These are phyloP conservation scores for Parambassis ranga DNA, from an alignment of 2,797 vertebrate genomes.

Conservation along the genomic window DNA sequence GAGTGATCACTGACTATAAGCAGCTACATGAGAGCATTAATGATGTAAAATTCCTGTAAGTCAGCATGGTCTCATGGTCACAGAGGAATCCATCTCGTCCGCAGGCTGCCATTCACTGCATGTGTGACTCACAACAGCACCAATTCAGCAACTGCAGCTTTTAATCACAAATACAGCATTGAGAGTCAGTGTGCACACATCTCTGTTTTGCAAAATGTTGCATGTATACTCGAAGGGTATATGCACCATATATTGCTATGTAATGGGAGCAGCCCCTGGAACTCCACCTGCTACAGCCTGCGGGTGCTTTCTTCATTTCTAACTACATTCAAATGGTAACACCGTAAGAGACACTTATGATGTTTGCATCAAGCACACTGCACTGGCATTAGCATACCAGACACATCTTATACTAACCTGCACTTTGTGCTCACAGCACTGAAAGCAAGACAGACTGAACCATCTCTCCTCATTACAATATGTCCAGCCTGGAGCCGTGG, in stretches of 20 bases:
- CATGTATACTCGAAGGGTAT: neutral
- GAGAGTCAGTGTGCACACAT: neutral
- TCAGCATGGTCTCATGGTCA: slow-evolving; percentile 13
- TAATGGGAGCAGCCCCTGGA: too few relatives aligned
- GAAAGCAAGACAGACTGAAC: neutral
- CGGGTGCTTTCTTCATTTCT: too few relatives aligned
- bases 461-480: slow-evolving; percentile 3
- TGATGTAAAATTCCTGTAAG: slow-evolving; percentile 21
- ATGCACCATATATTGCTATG: neutral
- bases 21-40: neutral
- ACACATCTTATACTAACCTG: neutral
- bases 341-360: neutral
- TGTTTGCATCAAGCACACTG: slow-evolving; percentile 10
- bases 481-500: slow-evolving; percentile 17
- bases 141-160: slow-evolving; percentile 18
- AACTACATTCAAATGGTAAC: too few relatives aligned
- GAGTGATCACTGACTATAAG: neutral
- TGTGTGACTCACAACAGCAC: slow-evolving; percentile 38
- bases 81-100: slow-evolving; percentile 18
- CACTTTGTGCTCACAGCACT: neutral
- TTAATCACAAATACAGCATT: slow-evolving; percentile 8
- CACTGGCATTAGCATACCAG: neutral
- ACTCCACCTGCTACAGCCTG: too few relatives aligned
- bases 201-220: neutral
- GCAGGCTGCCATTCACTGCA: slow-evolving; percentile 11